These are phyloP conservation scores for Tarsius wallacei DNA, from an alignment of 2,797 vertebrate genomes.

Conservation along the genomic window DNA sequence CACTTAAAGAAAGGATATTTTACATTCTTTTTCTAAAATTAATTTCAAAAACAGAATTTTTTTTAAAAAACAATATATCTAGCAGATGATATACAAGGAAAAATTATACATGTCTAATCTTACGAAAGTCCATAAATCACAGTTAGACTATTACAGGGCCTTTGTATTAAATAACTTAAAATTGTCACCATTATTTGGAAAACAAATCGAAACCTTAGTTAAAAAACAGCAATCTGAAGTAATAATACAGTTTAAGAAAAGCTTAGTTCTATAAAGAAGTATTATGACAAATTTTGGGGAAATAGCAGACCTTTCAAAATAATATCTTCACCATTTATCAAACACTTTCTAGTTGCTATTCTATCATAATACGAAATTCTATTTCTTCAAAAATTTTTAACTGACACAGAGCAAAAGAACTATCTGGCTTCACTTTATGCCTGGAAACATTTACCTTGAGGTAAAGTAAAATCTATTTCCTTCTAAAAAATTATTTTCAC, in stretches of 20 bases:
- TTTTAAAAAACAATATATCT: background rate
- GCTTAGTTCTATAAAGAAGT: background rate
- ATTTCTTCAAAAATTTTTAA: background rate
- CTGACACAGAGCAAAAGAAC: conserved; percentile 33
- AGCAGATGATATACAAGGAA: background rate
- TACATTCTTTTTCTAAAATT: conserved; percentile 21
- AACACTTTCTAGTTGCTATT: background rate
- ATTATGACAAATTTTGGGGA: background rate
- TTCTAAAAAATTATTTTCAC: conserved; percentile 46
- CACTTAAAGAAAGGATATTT: background rate
- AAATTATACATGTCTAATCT: background rate
- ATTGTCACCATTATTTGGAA: background rate
- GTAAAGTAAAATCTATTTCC: conserved; percentile 33
- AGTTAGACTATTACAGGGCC: background rate
- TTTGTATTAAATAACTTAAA: background rate
- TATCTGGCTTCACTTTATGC: background rate
- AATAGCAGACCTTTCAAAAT: background rate
- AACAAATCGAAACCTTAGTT: background rate
- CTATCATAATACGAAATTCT: background rate
- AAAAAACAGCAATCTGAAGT: background rate
- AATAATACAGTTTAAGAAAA: background rate
- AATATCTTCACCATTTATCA: background rate
- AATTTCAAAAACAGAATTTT: conserved; percentile 7
- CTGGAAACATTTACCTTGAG: conserved; percentile 50
- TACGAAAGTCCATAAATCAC: background rate